These are phyloP conservation scores for Prorops nasuta DNA, from an alignment of 1,140 invertebrate genomes.

Conservation along the genomic window DNA sequence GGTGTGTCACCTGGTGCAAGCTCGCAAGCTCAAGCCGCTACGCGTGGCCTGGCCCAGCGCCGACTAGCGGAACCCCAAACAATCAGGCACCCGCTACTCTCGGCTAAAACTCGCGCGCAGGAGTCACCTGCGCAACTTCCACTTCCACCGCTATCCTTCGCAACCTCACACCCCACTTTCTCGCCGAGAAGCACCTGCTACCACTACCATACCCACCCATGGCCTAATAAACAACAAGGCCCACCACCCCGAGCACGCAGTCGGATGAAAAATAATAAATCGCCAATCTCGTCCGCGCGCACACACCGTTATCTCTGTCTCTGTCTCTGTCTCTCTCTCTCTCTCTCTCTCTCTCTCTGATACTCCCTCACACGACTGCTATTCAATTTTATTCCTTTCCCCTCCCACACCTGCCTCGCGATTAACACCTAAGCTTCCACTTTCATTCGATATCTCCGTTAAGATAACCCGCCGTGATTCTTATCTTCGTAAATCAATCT, in stretches of 20 bases:
- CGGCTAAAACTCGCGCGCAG: constrained; percentile 6
- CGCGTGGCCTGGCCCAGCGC: constrained; percentile 36
- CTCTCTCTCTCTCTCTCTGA: background rate
- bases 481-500: too few relatives aligned
- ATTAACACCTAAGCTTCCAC: too few relatives aligned
- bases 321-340: background rate
- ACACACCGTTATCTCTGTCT: background rate
- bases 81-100: constrained; percentile 8
- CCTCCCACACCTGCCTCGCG: background rate
- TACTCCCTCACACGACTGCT: background rate
- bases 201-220: too few relatives aligned
- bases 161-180: constrained; percentile 4
- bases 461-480: too few relatives aligned
- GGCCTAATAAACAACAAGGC: constrained; percentile 15
- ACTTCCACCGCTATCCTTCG: constrained; percentile 2
- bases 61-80: constrained; percentile 43
- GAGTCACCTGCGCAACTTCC: constrained; percentile 27
- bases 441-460: too few relatives aligned
- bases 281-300: background rate
- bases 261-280: constrained; percentile 31
- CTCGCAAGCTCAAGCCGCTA: background rate
- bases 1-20: background rate
- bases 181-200: too few relatives aligned
- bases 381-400: background rate
- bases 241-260: background rate